Evolutionary conservation across 2,797 vertebrate genomes (phyloP).

Genomic region (Parambassis ranga): DNA sequence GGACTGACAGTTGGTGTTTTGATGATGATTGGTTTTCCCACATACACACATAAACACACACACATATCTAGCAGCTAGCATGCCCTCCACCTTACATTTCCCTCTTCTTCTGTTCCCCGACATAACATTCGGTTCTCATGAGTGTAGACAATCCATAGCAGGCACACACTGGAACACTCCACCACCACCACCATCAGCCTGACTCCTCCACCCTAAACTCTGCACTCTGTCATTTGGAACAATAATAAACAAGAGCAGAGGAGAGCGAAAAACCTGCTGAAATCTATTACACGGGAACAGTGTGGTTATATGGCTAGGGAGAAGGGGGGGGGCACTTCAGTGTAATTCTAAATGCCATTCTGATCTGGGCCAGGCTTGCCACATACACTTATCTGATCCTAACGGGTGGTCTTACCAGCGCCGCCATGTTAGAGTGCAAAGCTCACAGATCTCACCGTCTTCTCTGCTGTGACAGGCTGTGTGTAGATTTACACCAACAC

Average conservation of each 20-base stretch:
- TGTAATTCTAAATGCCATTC: slow-evolving; percentile 78
- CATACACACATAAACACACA: slow-evolving; percentile 6
- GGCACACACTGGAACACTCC: slow-evolving; percentile 7
- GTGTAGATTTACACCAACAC: slow-evolving; percentile 23
- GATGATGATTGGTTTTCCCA: slow-evolving; percentile 67
- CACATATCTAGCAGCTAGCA: slow-evolving; percentile 13
- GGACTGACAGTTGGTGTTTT: slow-evolving; percentile 66
- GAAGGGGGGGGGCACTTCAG: slow-evolving; percentile 32
- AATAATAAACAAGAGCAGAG: slow-evolving; percentile 80
- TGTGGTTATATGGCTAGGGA: slow-evolving; percentile 57
- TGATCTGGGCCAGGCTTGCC: slow-evolving; percentile 78
- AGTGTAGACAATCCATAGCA: slow-evolving; percentile 24
- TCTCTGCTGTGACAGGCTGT: slow-evolving; percentile 33
- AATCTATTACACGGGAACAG: slow-evolving; percentile 75
- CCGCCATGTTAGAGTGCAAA: slow-evolving; percentile 23
- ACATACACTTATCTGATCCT: slow-evolving; percentile 78
- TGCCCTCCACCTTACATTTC: background rate
- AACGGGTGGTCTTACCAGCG: slow-evolving; percentile 73
- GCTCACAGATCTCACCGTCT: slow-evolving; percentile 45
- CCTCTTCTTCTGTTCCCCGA: background rate
- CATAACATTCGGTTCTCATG: slow-evolving; percentile 53
- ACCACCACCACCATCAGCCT: slow-evolving; percentile 31
- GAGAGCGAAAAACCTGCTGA: slow-evolving; percentile 72
- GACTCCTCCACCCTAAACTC: slow-evolving; percentile 58
- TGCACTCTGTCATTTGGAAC: slow-evolving; percentile 80